Evolutionary conservation across 2,113 vertebrate species (phyloP).

Genomic region (Ophiodon elongatus): DNA sequence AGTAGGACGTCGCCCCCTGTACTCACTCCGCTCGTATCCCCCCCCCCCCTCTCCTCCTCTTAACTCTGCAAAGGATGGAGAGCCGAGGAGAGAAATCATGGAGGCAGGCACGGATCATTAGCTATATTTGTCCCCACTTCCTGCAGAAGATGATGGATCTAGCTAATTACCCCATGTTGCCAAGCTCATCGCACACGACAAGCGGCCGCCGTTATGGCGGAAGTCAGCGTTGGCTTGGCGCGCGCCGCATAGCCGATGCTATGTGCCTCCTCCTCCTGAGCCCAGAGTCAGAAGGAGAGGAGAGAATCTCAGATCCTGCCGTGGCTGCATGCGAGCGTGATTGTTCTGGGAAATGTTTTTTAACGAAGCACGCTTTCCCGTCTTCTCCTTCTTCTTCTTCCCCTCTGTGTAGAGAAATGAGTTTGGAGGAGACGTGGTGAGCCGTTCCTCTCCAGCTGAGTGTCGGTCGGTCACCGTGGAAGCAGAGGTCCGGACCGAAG

Average conservation of each 20-base stretch:
- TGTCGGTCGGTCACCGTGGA: slow-evolving; percentile 76
- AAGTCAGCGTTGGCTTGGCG: slow-evolving; percentile 67
- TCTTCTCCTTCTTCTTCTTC: slow-evolving; percentile 68
- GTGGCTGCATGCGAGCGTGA: slow-evolving; percentile 57
- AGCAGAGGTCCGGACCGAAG: slow-evolving; percentile 85
- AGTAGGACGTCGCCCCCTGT: slow-evolving; percentile 23
- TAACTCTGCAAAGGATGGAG: slow-evolving; percentile 68
- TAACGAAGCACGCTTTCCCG: slow-evolving; percentile 63
- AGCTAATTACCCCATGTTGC: slow-evolving; percentile 82
- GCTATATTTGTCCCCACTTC: slow-evolving; percentile 85
- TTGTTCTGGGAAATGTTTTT: slow-evolving; percentile 75
- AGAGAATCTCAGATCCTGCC: slow-evolving; percentile 57
- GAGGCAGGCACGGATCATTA: slow-evolving; percentile 84
- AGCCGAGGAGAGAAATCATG: slow-evolving; percentile 78
- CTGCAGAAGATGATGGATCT: slow-evolving; percentile 85
- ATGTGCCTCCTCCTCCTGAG: slow-evolving; percentile 81
- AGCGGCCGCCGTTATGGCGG: slow-evolving; percentile 67
- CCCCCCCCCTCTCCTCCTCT: slow-evolving; percentile 35
- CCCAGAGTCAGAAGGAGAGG: slow-evolving; percentile 58
- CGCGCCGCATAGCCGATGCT: slow-evolving; percentile 72
- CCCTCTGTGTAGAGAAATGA: slow-evolving; percentile 89
- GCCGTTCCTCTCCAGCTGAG: slow-evolving; percentile 77
- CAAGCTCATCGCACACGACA: slow-evolving; percentile 76
- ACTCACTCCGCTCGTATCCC: slow-evolving; percentile 16
- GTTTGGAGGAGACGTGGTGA: slow-evolving; percentile 88